Evolutionary conservation across 2,888 invertebrate species (phyloP).

Genomic region (Cosmorhoe ocellata): DNA sequence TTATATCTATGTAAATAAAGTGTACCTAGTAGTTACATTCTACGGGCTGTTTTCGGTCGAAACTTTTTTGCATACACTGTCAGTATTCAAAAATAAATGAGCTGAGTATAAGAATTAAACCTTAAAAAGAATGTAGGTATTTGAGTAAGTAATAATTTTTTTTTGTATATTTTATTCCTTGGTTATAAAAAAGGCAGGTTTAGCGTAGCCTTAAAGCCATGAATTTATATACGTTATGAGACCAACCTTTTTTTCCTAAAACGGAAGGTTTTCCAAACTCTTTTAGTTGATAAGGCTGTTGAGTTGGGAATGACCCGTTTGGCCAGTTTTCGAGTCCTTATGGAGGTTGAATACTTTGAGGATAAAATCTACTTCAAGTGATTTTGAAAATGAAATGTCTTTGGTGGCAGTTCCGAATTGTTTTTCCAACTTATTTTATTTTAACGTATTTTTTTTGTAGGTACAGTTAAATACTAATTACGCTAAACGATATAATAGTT

Average conservation of each 20-base stretch:
- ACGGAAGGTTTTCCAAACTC: constrained; percentile 13
- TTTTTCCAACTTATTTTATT: too few species aligned
- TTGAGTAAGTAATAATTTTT: neutral
- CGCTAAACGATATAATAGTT: too few species aligned
- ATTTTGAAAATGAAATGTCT: neutral
- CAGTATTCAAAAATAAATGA: too few species aligned
- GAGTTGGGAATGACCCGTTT: constrained; percentile 6
- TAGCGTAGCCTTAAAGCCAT: constrained; percentile 28
- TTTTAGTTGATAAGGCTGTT: constrained; percentile 19
- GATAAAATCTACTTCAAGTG: constrained; percentile 12
- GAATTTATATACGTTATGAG: constrained; percentile 21
- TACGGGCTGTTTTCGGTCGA: too few species aligned
- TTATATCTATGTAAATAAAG: too few species aligned
- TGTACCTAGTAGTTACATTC: too few species aligned
- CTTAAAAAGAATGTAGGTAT: too few species aligned
- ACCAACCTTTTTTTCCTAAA: constrained; percentile 18
- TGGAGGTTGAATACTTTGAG: constrained; percentile 9
- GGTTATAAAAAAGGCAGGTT: constrained; percentile 33
- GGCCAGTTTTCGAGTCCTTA: constrained; percentile 11
- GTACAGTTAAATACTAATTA: too few species aligned
- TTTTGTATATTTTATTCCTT: neutral
- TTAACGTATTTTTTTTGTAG: too few species aligned
- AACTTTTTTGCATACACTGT: too few species aligned
- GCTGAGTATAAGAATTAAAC: too few species aligned
- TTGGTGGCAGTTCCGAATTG: too few species aligned